phyloP scores from a whole-genome alignment of 2,113 vertebrate genomes.

The Scopus umbretta region DNA sequence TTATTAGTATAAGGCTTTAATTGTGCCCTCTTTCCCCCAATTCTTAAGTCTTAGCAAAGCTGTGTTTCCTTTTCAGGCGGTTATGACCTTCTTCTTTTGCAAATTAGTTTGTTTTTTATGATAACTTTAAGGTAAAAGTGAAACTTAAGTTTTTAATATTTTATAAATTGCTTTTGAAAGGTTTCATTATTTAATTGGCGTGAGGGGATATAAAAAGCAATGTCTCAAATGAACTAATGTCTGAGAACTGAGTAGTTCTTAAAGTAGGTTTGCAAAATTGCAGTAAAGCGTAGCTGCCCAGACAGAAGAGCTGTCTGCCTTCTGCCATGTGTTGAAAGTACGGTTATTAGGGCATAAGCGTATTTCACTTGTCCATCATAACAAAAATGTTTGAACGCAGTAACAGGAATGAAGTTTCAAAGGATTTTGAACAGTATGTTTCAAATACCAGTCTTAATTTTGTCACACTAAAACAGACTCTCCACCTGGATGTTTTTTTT shows the following conservation, averaged over 20 bases:
- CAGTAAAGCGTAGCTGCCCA: neutral
- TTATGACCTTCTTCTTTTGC: slow-evolving; percentile 57
- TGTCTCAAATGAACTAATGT: neutral
- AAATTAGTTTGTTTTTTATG: slow-evolving; percentile 66
- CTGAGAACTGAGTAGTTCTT: neutral
- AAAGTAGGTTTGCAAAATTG: neutral
- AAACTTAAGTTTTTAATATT: slow-evolving; percentile 55
- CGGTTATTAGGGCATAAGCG: neutral
- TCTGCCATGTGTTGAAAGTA: neutral
- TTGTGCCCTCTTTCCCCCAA: slow-evolving; percentile 51
- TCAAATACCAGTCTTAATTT: neutral
- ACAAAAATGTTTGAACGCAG: neutral
- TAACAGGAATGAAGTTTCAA: neutral
- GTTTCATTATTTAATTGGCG: slow-evolving; percentile 57
- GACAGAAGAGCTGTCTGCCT: neutral
- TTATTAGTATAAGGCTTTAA: slow-evolving; percentile 69
- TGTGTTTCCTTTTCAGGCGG: slow-evolving; percentile 55
- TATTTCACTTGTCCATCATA: neutral
- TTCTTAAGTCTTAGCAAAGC: slow-evolving; percentile 48
- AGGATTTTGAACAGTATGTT: neutral
- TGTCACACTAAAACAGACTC: neutral
- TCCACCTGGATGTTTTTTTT: neutral
- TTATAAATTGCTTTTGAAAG: slow-evolving; percentile 58
- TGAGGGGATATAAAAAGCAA: neutral
- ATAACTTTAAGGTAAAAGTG: slow-evolving; percentile 57